These are phyloP conservation scores for Rapana venosa DNA, from an alignment of 2,888 invertebrate genomes.

Conservation along the genomic window DNA sequence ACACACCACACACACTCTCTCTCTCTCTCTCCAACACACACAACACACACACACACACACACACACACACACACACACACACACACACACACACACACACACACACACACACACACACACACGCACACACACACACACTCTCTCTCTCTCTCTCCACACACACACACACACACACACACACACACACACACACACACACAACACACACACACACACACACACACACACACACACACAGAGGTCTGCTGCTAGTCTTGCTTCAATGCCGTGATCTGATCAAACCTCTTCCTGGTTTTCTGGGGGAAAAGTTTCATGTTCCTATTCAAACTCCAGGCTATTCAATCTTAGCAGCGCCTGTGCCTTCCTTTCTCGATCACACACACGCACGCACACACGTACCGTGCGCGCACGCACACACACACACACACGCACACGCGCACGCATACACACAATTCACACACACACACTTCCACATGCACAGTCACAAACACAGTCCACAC, in stretches of 20 bases:
- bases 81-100: neutral
- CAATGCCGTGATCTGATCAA: too few relatives aligned
- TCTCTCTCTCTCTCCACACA: neutral
- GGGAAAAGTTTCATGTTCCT: too few relatives aligned
- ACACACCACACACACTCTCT: neutral
- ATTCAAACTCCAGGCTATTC: too few relatives aligned
- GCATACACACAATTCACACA: neutral
- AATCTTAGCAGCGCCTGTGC: too few relatives aligned
- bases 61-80: neutral
- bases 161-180: neutral
- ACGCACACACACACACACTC: neutral
- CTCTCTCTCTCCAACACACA: neutral
- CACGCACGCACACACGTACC: neutral
- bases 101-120: slow-evolving; percentile 13
- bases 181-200: neutral
- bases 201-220: neutral
- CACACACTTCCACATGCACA: neutral
- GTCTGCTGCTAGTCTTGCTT: too few relatives aligned
- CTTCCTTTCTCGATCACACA: neutral
- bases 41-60: neutral
- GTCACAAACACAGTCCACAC: neutral
- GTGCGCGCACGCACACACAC: neutral
- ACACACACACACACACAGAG: neutral
- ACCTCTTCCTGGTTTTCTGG: too few relatives aligned
- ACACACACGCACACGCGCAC: neutral